A percentile compares a stretch with the other conserved stretches of the same genome.
Evolutionary conservation across 2,888 invertebrate species (phyloP).

Genomic region (Ectropis crepuscularia): DNA sequence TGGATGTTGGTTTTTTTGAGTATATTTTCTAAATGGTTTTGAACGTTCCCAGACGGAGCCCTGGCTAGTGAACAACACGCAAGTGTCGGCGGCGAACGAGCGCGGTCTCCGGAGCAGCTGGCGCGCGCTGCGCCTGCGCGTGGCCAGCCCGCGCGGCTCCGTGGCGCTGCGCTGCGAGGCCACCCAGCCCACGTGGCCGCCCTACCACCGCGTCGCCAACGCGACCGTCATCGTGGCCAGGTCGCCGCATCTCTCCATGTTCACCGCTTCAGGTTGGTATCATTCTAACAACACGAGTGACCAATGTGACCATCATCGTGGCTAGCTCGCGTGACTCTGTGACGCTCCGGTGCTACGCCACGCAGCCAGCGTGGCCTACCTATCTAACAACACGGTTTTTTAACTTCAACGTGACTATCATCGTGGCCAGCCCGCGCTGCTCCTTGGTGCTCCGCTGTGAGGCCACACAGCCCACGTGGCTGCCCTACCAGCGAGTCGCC

Average conservation of each 20-base stretch:
- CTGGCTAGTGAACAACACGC: slow-evolving; percentile 71
- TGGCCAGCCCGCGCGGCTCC: slow-evolving; percentile 56
- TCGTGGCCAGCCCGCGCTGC: slow-evolving; percentile 36
- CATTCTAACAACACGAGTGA: background rate
- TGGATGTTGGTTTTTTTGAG: background rate
- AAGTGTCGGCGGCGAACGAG: slow-evolving; percentile 62
- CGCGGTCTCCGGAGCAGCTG: slow-evolving; percentile 71
- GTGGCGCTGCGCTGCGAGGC: slow-evolving; percentile 71
- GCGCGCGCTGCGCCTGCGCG: slow-evolving; percentile 65
- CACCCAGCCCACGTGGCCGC: slow-evolving; percentile 70
- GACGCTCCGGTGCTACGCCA: slow-evolving; percentile 71
- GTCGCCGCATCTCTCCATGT: slow-evolving; percentile 77
- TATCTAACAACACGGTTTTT: slow-evolving; percentile 59
- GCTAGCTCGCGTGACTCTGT: slow-evolving; percentile 44
- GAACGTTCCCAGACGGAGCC: slow-evolving; percentile 61
- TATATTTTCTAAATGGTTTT: background rate
- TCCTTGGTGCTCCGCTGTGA: slow-evolving; percentile 67
- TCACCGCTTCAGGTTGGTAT: slow-evolving; percentile 71
- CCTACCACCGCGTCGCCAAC: slow-evolving; percentile 59
- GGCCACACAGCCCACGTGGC: slow-evolving; percentile 72
- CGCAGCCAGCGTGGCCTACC: slow-evolving; percentile 70
- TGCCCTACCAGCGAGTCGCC: slow-evolving; percentile 59
- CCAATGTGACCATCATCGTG: no score
- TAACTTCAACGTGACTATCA: no score
- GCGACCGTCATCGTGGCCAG: slow-evolving; percentile 64